Percentiles rank a stretch among this genome's conserved stretches.
phyloP scores from a whole-genome alignment of 2,888 invertebrate species.

The Rhagonycha lutea region DNA sequence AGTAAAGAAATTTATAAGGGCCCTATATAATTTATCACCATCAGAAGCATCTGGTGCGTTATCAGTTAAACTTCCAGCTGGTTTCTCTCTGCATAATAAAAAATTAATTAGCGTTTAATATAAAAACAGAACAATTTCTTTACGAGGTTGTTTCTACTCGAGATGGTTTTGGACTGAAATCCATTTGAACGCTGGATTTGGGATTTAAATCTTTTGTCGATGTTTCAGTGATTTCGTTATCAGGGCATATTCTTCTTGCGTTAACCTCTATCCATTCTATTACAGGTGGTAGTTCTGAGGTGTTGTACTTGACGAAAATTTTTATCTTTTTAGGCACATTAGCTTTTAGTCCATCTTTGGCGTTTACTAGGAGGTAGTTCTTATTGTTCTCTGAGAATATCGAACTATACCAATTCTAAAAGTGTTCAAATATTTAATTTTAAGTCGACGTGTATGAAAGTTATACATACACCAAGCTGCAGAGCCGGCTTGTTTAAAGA shows the following conservation, averaged over 20 bases:
- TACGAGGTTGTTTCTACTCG: background rate
- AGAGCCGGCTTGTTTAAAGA: conserved; percentile 45
- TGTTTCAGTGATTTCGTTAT: conserved; percentile 32
- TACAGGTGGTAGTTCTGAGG: conserved; percentile 55
- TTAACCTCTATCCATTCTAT: conserved; percentile 59
- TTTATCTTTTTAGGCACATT: conserved; percentile 61
- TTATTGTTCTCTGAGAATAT: conserved; percentile 59
- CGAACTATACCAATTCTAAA: conserved; percentile 61
- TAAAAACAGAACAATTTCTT: too few relatives aligned
- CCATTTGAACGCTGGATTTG: conserved; percentile 4
- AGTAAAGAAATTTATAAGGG: background rate
- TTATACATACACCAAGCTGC: conserved; percentile 21
- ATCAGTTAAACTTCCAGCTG: too few relatives aligned
- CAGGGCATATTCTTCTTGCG: conserved; percentile 63
- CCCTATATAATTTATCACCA: too few relatives aligned
- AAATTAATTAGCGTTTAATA: background rate
- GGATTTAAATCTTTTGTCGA: background rate
- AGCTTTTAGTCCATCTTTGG: conserved; percentile 60
- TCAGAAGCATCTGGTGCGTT: too few relatives aligned
- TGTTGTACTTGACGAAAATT: conserved; percentile 65
- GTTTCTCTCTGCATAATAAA: background rate
- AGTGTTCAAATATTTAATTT: background rate
- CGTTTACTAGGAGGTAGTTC: conserved; percentile 62
- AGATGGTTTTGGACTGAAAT: background rate
- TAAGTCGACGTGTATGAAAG: background rate